Evolutionary conservation across 2,113 vertebrate genomes (phyloP).

Genomic region (Oceanodroma tethys): DNA sequence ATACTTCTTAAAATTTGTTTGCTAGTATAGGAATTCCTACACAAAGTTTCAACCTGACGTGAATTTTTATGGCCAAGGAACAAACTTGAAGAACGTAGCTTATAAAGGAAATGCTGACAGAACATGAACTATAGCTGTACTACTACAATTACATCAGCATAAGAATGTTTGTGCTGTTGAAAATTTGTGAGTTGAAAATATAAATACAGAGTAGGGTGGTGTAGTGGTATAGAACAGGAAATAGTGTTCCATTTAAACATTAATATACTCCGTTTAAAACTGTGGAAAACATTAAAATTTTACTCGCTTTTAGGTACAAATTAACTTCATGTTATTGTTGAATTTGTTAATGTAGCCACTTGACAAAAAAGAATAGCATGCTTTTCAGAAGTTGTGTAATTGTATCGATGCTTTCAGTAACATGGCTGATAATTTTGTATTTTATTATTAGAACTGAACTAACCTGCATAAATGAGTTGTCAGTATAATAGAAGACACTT

Average conservation of each 20-base stretch:
- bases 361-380: background rate
- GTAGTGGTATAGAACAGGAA: background rate
- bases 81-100: constrained; percentile 75
- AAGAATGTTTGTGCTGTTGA: constrained; percentile 55
- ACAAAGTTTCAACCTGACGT: constrained; percentile 70
- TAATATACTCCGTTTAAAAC: background rate
- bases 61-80: constrained; percentile 74
- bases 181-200: constrained; percentile 47
- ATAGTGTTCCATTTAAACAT: background rate
- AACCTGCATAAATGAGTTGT: background rate
- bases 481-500: background rate
- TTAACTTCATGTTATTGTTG: background rate
- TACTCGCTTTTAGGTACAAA: background rate
- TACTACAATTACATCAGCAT: constrained; percentile 43
- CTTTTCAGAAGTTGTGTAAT: background rate
- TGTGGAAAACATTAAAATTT: background rate
- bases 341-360: background rate
- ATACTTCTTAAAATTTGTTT: background rate
- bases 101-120: constrained; percentile 83
- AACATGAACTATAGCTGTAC: constrained; percentile 74
- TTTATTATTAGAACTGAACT: background rate
- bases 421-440: background rate
- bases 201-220: background rate
- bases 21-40: constrained; percentile 27
- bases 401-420: background rate